Evolutionary conservation across 2,113 vertebrate species (phyloP).

Genomic region (Morone saxatilis): DNA sequence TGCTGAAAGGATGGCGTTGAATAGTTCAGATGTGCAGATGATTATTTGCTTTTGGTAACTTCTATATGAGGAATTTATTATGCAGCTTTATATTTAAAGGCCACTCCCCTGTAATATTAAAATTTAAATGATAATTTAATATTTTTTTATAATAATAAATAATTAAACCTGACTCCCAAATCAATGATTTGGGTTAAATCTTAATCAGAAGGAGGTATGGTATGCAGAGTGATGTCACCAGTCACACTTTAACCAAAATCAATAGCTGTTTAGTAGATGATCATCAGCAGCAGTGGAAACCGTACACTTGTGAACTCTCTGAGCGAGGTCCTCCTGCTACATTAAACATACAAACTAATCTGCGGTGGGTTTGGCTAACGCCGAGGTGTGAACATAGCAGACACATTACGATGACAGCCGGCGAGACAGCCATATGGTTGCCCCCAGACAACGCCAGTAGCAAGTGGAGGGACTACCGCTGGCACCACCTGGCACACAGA

Average conservation of each 20-base stretch:
- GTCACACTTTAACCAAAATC: constrained; percentile 14
- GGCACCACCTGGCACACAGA: constrained; percentile 70
- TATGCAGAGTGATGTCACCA: constrained; percentile 3
- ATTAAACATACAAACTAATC: constrained; percentile 12
- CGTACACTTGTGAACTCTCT: background rate
- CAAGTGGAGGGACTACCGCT: constrained; percentile 44
- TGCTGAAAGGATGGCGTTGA: background rate
- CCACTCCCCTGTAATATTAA: background rate
- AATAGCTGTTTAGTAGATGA: background rate
- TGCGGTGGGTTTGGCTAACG: constrained; percentile 8
- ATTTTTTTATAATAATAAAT: too few relatives aligned
- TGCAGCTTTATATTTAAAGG: background rate
- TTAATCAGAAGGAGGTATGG: background rate
- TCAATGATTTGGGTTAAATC: background rate
- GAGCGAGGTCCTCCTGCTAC: background rate
- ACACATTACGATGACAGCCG: constrained; percentile 43
- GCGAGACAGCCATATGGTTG: constrained; percentile 68
- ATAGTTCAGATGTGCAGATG: background rate
- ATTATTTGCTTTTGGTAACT: background rate
- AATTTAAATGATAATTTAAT: too few relatives aligned
- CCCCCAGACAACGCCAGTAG: constrained; percentile 32
- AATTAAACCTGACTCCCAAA: background rate
- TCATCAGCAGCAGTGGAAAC: background rate
- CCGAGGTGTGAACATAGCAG: constrained; percentile 21
- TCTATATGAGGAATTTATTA: background rate